Percentiles rank a stretch among this genome's conserved stretches.
phyloP scores from a whole-genome alignment of 2,888 invertebrate species.

The Noctua comes region DNA sequence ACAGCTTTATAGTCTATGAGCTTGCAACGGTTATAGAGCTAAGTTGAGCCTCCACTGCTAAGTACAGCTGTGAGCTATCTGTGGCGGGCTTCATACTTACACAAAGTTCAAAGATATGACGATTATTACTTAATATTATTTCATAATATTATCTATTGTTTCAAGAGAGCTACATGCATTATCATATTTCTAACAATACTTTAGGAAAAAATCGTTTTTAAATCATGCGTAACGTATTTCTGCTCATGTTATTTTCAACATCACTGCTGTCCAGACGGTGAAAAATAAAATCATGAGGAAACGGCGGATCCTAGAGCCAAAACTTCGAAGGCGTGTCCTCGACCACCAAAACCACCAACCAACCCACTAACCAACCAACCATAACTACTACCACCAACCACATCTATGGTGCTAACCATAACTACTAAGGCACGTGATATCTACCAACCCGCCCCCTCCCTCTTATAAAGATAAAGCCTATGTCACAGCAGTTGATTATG shows the following conservation, averaged over 20 bases:
- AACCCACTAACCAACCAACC: too few relatives aligned
- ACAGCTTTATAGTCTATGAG: constrained; percentile 25
- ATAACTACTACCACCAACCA: too few relatives aligned
- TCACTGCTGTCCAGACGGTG: not conserved
- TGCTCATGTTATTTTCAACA: not conserved
- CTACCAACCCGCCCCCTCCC: not conserved
- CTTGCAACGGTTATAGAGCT: not conserved
- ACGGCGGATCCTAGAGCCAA: not conserved
- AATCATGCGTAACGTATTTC: not conserved
- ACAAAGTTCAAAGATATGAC: not conserved
- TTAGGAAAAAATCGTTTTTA: not conserved
- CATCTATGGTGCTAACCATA: too few relatives aligned
- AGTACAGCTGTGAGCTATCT: not conserved
- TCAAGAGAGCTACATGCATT: not conserved
- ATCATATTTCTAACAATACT: not conserved
- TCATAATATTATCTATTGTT: not conserved
- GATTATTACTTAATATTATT: not conserved
- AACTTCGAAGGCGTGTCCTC: not conserved
- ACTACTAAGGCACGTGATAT: not conserved
- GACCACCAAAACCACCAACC: too few relatives aligned
- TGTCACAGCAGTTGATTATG: not conserved
- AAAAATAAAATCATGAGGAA: not conserved
- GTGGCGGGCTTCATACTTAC: not conserved
- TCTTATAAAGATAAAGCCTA: not conserved
- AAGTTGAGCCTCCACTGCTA: constrained; percentile 6